phyloP scores from a whole-genome alignment of 2,888 invertebrate genomes.

The Torymus aiolomorphi region DNA sequence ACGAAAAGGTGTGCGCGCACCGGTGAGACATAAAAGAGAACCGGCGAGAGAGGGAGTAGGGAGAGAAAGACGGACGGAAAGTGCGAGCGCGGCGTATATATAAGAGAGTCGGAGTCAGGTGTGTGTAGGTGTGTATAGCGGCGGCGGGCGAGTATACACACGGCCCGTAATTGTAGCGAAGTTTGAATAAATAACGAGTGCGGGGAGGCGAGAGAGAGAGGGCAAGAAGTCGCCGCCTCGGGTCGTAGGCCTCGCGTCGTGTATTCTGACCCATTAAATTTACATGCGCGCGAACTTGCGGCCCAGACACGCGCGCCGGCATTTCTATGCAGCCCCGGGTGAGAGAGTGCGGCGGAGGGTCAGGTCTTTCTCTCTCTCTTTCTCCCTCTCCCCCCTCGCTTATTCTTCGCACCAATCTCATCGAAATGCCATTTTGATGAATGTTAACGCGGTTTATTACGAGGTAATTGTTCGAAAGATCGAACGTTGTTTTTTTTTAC shows the following conservation, averaged over 20 bases:
- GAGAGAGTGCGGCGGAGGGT: neutral
- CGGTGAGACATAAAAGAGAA: neutral
- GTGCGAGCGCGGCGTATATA: neutral
- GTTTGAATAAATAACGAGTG: slow-evolving; percentile 57
- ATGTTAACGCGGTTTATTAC: slow-evolving; percentile 25
- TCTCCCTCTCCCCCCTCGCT: neutral
- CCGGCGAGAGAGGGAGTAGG: neutral
- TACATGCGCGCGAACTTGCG: slow-evolving; percentile 48
- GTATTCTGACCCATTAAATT: slow-evolving; percentile 54
- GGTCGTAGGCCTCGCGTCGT: slow-evolving; percentile 33
- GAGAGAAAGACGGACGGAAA: slow-evolving; percentile 16
- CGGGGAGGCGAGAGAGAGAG: slow-evolving; percentile 10
- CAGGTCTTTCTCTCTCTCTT: slow-evolving; percentile 10
- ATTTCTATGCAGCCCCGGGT: slow-evolving; percentile 18
- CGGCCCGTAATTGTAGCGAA: slow-evolving; percentile 51
- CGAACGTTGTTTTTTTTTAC: too few relatives aligned
- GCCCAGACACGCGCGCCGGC: slow-evolving; percentile 13
- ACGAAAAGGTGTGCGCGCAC: neutral
- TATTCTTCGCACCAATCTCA: slow-evolving; percentile 7
- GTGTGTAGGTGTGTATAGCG: neutral
- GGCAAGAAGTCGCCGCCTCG: slow-evolving; percentile 32
- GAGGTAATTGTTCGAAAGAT: slow-evolving; percentile 3
- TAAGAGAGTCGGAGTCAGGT: slow-evolving; percentile 24
- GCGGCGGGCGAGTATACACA: neutral
- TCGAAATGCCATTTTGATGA: slow-evolving; percentile 19